Base-by-base conservation (phyloP, 2,888 invertebrate species). In the Phyto melanocephala region DNA sequence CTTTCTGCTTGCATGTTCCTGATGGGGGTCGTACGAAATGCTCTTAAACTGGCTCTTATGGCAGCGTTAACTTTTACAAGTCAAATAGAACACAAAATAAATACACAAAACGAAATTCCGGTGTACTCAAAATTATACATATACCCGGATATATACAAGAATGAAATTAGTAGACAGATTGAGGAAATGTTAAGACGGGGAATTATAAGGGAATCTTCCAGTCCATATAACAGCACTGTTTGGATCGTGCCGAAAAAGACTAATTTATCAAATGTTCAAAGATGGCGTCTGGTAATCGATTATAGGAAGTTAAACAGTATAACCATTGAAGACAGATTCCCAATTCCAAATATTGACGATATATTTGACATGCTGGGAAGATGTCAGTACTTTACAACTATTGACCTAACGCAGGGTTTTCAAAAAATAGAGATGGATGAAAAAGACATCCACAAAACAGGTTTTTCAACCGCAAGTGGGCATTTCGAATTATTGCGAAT, bases 151-250 rank as follows among this genome's bases (percentile, higher is more conserved):
- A 63, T 78, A 17, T 63, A n/a, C n/a, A n/a, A n/a, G n/a, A n/a
- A 62, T 54, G 70, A 80, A 62, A 63, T 80, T 45, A 47, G 72
- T 28, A 56, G 35, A 33, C 72, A 72, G 33, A 68, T 80, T 15
- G 35, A 74, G 11, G 79, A 84, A 68, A 84, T 85, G 82, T 67
- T 81, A 15, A 7, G 62, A 20, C 65, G 78, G 63, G 70, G 33
- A 24, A 87, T 88, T 20, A 86, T 88, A 11, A 35, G 45, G 8
- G 28, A 28, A 28, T 28, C 28, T 5, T 5, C 3, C 6, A 28
- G 28, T 28, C 4, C 28, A 28, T 28, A 45, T 5, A 45, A 45
- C 8, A 45, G 45, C 7, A 1, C 17, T 2, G 15, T 63, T 47
- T 63, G 63, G 62, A 62, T 62, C 2, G 24, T 42, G 2, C 62